Evolutionary conservation across 2,113 vertebrate species (phyloP), one percentile per base, ranked within the genome.

Genomic region (Neomonachus schauinslandi): DNA sequence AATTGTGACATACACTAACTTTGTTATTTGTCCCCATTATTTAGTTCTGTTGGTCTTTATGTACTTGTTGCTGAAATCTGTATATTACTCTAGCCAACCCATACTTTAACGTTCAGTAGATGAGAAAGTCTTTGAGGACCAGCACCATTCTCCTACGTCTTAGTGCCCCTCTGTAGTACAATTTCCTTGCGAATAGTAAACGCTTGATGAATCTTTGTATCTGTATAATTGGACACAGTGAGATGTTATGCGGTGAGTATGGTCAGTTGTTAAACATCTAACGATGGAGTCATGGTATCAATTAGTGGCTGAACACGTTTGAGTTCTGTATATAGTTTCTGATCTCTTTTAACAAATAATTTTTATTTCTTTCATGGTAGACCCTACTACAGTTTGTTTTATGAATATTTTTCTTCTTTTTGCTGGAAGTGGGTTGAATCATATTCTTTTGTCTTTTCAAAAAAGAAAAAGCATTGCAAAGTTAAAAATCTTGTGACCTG

Each of bases 291-390:
- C 19, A 33, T 81, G 36, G 14, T 81, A 59, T 85, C 80, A 95
- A 39, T 74, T 88, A 79, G 51, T 46, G 42, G 79, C 57, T 80
- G 16, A 89, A 94, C 24, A 42, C 11, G 4, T 49, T 19, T n/a
- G 76, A 72, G 33, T 74, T 89, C 36, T 94, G 0, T 53, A 16
- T 91, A 8, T 80, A 86, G 33, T 92, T 82, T 95, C 79, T 95
- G n/a, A 77, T 15, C 10, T 86, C 33, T 94, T 33, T 77, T 42
- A 39, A 77, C 55, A 39, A 42, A 15, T 79, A 18, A 15, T 67
- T 91, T 84, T 93, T 93, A 59, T 89, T 89, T 94, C 22, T 69
- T 91, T 97, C 16, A 59, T 96, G 26, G 5, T 87, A 61, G 85
- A 83, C 24, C 19, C 19, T 61, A 10, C 57, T 51, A 57, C 26